These are phyloP conservation scores for Macaca mulatta DNA, from an alignment of 2,113 vertebrate species.

Conservation along the genomic window DNA sequence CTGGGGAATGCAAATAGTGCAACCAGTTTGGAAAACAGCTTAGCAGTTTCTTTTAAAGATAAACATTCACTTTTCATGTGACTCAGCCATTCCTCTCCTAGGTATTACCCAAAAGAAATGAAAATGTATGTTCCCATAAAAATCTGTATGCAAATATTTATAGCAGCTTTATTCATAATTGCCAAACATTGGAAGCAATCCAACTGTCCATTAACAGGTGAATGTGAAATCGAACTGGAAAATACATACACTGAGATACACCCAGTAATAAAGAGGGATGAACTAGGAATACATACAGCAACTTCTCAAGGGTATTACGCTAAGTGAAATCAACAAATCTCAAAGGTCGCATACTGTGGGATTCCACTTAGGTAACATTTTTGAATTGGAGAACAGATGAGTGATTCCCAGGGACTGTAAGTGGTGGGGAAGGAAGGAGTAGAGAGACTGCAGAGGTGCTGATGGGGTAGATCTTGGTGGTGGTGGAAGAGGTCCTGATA, in stretches of 20 bases:
- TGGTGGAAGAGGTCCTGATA: not conserved
- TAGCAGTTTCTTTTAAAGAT: not conserved
- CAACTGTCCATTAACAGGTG: not conserved
- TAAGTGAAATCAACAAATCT: not conserved
- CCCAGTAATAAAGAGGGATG: not conserved
- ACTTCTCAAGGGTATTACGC: not conserved
- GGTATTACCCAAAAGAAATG: not conserved
- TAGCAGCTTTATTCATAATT: not conserved
- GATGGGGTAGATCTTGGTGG: not conserved
- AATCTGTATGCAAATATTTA: not conserved
- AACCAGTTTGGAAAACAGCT: not conserved
- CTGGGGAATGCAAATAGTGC: not conserved
- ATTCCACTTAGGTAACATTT: not conserved
- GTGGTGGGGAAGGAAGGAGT: not conserved
- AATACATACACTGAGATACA: not conserved
- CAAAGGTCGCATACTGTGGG: not conserved
- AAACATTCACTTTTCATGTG: not conserved
- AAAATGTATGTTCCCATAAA: not conserved
- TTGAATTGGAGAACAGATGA: not conserved
- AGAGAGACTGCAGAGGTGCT: not conserved
- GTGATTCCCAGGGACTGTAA: not conserved
- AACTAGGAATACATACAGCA: not conserved
- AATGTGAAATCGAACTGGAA: not conserved
- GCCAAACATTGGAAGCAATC: not conserved
- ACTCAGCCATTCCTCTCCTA: not conserved